Evolutionary conservation across 2,888 invertebrate species (phyloP), one percentile per base, ranked within the genome.

Genomic region (Andrena flavipes): DNA sequence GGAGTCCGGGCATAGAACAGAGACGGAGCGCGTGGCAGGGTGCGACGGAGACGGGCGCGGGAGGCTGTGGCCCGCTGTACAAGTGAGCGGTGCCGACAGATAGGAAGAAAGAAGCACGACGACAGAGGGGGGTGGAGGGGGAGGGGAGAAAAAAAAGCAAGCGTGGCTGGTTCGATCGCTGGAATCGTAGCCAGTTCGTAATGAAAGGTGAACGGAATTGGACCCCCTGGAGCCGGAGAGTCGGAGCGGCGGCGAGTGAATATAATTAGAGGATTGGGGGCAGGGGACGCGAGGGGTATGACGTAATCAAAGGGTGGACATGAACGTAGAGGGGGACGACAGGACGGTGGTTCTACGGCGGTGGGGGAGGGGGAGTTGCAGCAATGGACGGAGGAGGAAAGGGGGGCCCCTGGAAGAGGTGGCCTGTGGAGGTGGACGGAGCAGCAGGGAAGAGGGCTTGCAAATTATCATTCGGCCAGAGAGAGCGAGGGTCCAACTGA

Each of bases 171-270:
- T 92, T 92, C 92, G 92, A 93, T 92, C 91, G 91, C 83, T 91
- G 91, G 91, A 92, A 92, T 92, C 92, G 92, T 92, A 91, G 91
- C 89, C 85, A 86, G 92, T 87, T 90, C 91, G 92, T 94, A 93
- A 94, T 94, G 93, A 94, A 93, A 94, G 94, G 93, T 93, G 93
- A 92, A 92, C 92, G 92, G 93, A 93, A 94, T 93, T 93, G 93
- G 93, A 93, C 90, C 93, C 93, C 92, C 91, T 88, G 92, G 91
- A 92, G 91, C 90, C 87, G 89, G 90, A 86, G 89, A 88, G 89
- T 86, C 89, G 90, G 89, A 92, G 92, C 91, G 89, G 89, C 90
- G 92, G 89, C 90, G 92, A 93, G 93, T 92, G 94, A 93, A 94
- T 93, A 94, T 94, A 94, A 93, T 94, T 94, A 93, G 93, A 93